These are phyloP conservation scores for Otolemur garnettii DNA, from an alignment of 2,113 vertebrate genomes.

Conservation along the genomic window DNA sequence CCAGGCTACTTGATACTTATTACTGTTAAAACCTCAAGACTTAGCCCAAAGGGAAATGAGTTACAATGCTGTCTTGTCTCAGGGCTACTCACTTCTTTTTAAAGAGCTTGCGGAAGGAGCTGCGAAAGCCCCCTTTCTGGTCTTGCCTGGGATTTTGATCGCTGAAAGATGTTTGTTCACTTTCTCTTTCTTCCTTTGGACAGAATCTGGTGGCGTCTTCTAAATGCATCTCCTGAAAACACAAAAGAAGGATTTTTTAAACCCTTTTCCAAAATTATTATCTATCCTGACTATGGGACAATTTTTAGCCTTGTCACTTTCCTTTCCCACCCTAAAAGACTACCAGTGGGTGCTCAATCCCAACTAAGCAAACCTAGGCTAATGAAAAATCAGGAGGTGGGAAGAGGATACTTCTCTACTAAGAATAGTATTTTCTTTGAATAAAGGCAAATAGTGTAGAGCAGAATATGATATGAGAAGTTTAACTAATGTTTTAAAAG, in stretches of 20 bases:
- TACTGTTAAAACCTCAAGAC: conserved; percentile 64
- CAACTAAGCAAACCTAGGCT: conserved; percentile 13
- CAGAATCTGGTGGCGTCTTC: conserved; percentile 91
- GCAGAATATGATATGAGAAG: neutral
- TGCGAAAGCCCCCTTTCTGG: conserved; percentile 97
- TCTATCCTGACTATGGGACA: conserved; percentile 71
- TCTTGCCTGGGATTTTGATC: conserved; percentile 96
- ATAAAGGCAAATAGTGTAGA: neutral
- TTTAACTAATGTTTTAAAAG: conserved; percentile 6
- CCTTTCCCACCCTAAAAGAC: neutral
- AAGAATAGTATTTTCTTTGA: neutral
- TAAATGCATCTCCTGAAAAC: conserved; percentile 91
- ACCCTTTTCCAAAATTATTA: conserved; percentile 74
- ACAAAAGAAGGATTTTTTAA: conserved; percentile 79
- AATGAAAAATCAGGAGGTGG: neutral
- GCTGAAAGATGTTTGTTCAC: conserved; percentile 93
- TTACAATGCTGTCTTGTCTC: conserved; percentile 81
- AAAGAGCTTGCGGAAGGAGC: conserved; percentile 99
- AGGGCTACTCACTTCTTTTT: conserved; percentile 96
- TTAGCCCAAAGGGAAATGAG: conserved; percentile 73
- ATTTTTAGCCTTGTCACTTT: neutral
- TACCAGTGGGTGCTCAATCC: neutral
- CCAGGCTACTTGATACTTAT: conserved; percentile 57
- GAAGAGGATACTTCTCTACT: neutral
- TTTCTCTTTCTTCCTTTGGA: conserved; percentile 92